Evolutionary conservation across 2,888 invertebrate species (phyloP).

Genomic region (Hoplodrina blanda): DNA sequence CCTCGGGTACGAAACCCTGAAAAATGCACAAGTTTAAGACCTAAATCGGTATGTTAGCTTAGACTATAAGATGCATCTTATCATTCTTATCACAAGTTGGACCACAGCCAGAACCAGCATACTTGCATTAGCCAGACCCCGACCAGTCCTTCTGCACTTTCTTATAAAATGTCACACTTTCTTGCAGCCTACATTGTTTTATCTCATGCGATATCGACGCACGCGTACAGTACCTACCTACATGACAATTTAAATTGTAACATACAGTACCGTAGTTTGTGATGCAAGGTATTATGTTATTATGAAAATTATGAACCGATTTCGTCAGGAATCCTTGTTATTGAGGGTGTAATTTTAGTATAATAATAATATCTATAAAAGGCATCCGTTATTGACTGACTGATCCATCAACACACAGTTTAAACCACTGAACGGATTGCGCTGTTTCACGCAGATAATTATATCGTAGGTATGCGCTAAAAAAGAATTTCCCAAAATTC

Average conservation of each 20-base stretch:
- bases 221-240: slow-evolving; percentile 45
- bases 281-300: slow-evolving; percentile 3
- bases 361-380: too few species aligned
- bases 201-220: slow-evolving; percentile 71
- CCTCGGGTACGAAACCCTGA: too few species aligned
- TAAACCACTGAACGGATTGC: too few species aligned
- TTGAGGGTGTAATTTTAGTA: too few species aligned
- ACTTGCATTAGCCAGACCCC: neutral
- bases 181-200: slow-evolving; percentile 72
- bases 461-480: too few species aligned
- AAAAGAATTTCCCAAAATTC: too few species aligned
- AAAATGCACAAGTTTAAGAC: too few species aligned
- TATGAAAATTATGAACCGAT: neutral
- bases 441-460: too few species aligned
- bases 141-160: slow-evolving; percentile 30
- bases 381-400: too few species aligned
- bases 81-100: neutral
- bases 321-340: too few species aligned
- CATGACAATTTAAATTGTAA: slow-evolving; percentile 38
- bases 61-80: neutral
- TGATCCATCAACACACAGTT: too few species aligned
- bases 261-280: slow-evolving; percentile 36
- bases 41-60: neutral
- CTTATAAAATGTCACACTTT: slow-evolving; percentile 56
- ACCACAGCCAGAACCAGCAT: neutral